Evolutionary conservation across 1,140 invertebrate genomes (phyloP), one percentile per base, ranked within the genome.

Genomic region (Pissodes strobi): DNA sequence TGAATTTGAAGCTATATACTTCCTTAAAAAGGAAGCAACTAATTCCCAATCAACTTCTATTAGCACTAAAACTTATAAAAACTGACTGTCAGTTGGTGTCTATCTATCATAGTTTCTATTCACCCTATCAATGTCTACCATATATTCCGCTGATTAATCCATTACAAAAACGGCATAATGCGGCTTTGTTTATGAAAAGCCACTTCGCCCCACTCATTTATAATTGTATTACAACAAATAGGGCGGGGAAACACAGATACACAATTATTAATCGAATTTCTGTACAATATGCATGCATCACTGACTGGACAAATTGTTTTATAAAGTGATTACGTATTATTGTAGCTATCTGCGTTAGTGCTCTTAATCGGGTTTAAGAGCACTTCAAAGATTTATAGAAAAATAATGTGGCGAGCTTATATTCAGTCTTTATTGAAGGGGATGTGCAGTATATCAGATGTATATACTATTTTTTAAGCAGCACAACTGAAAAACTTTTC

Each of bases 231-330:
- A 66, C 70, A 69, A 66, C 72, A 72, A 64, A 69, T 70, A 70
- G 71, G 65, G 68, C 68, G 64, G 68, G 68, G 68, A 71, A 66
- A 72, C 69, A 74, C 72, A 72, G 64, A 73, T 72, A 70, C 67
- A 76, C 74, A 73, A 75, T 75, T 78, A 75, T 77, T 78, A 78
- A 78, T 78, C 72, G 75, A 76, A 74, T 76, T 74, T 68, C 69
- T 63, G 66, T 71, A 74, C 75, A 77, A 76, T 78, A 75, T 75
- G 71, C 70, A 76, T 75, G 76, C 76, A 75, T 74, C 75, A 75
- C 73, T 72, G 75, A 58, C 53, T 69, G 60, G 74, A 78, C 76
- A 78, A 78, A 78, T 78, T 78, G 76, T 78, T 78, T 78, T 76
- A 75, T 78, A 78, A 78, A 77, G 68, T 76, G 76, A 78, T 78